Base-by-base conservation (phyloP, 2,888 invertebrate species). In the Lymantria dispar region DNA sequence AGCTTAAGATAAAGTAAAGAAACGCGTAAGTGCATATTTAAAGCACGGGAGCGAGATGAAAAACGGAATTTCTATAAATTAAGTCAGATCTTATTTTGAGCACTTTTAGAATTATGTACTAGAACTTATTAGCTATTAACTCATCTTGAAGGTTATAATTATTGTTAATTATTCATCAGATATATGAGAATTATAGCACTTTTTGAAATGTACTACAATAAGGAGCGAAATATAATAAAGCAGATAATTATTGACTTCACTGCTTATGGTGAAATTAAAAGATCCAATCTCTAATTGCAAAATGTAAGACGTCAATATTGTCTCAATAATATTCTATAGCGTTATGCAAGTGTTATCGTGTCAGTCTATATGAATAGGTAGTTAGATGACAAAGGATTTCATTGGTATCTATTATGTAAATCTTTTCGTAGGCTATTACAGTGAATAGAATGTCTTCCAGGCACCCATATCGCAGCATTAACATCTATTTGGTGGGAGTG, bases 371-470 rank as follows among this genome's bases (percentile, higher is more conserved):
- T 78, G 80, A 82, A 85, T 83, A 82, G 75, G 70, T 76, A 77
- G 76, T 79, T 76, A 77, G 77, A 78, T 81, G 82, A 86, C 83
- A 87, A 87, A 84, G 76, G 83, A 85, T 83, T 86, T 84, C 80
- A 72, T 74, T 78, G 58, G 70, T 74, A 74, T 76, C 71, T 68
- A 71, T 85, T 86, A 86, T 81, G 80, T 84, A 87, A 87, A 80
- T 72, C 65, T 57, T 56, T 72, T 74, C 75, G 74, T 74, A 78
- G 68, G 69, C 74, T 75, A 58, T 63, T 75, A 68, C 68, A 68
- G 64, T 62, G 65, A 76, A 78, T 74, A 75, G 74, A 78, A 78
- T 78, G 72, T 78, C 76, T 80, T 74, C 10, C 70, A 74, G 76
- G 69, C 76, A 62, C 71, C 67, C 66, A 62, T 68, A 63, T 78